A percentile compares a stretch with the other conserved stretches of the same genome.
These are phyloP conservation scores for Zeugodacus cucurbitae DNA, from an alignment of 1,140 invertebrate genomes.

Conservation along the genomic window DNA sequence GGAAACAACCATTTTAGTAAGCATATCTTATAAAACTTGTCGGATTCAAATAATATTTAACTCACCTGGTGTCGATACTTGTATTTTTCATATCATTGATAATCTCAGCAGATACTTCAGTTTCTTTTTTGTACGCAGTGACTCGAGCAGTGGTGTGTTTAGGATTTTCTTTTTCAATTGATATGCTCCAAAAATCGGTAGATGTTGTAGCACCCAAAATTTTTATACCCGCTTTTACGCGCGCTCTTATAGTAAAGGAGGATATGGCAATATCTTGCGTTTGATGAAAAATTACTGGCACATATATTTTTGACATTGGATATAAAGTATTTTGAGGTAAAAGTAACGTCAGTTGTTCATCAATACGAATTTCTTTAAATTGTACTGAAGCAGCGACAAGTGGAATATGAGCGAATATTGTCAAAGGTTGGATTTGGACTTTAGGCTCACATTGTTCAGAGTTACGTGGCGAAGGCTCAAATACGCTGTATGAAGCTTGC, in stretches of 20 bases:
- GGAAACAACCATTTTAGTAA: no score
- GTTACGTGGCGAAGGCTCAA: conserved; percentile 78
- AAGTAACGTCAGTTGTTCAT: conserved; percentile 84
- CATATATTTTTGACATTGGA: conserved; percentile 86
- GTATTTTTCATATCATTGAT: background rate
- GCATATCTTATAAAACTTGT: no score
- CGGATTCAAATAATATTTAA: no score
- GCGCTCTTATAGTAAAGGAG: conserved; percentile 84
- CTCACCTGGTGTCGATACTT: conserved; percentile 31
- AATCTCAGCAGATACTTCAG: conserved; percentile 47
- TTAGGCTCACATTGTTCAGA: conserved; percentile 76
- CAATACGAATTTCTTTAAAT: conserved; percentile 83
- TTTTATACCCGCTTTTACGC: conserved; percentile 85
- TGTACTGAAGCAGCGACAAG: conserved; percentile 80
- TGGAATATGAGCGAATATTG: conserved; percentile 70
- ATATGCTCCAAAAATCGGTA: conserved; percentile 84
- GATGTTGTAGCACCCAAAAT: conserved; percentile 84
- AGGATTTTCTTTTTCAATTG: conserved; percentile 80
- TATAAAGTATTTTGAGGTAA: conserved; percentile 88
- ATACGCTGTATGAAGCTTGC: conserved; percentile 84
- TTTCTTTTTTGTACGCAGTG: conserved; percentile 76
- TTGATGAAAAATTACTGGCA: conserved; percentile 85
- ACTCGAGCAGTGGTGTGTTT: conserved; percentile 87
- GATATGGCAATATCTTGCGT: conserved; percentile 74
- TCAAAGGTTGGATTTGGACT: conserved; percentile 77